A percentile compares a stretch with the other conserved stretches of the same genome.
Conservation (phyloP, 2,797 vertebrate genomes). For the Cheirogaleus major region DNA sequence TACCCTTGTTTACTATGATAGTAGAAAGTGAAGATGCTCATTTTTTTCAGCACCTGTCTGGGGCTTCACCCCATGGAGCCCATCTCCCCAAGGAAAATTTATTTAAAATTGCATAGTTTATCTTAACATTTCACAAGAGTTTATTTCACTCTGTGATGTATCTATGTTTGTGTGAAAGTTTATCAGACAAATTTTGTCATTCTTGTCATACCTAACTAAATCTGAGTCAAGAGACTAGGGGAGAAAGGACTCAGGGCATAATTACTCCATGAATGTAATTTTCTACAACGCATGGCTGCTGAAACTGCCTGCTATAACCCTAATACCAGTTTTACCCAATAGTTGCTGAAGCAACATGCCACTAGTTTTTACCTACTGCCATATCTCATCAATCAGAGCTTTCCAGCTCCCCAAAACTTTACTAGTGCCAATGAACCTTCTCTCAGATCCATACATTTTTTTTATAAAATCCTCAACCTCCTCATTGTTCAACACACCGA, state of each 20-base stretch:
- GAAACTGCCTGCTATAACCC: neutral
- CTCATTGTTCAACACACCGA: neutral
- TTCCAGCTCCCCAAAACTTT: neutral
- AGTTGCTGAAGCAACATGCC: neutral
- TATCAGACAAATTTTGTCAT: neutral
- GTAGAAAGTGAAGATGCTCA: conserved; percentile 2
- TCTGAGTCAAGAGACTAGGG: neutral
- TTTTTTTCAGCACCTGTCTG: neutral
- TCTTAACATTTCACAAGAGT: neutral
- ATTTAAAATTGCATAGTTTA: conserved; percentile 8
- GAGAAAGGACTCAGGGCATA: neutral
- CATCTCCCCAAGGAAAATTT: neutral
- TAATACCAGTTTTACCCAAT: neutral
- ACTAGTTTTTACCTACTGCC: neutral
- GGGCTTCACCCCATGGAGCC: neutral
- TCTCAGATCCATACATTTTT: neutral
- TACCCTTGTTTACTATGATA: neutral
- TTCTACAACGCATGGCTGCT: neutral
- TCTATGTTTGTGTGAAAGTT: neutral
- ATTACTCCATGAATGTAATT: neutral
- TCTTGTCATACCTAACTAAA: neutral
- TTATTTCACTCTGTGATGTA: neutral
- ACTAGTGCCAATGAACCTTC: neutral
- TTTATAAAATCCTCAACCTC: neutral
- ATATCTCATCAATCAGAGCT: neutral